These are phyloP conservation scores for Montipora sp. DNA, from an alignment of 64 coral and sea anemone genomes.

Conservation along the genomic window DNA sequence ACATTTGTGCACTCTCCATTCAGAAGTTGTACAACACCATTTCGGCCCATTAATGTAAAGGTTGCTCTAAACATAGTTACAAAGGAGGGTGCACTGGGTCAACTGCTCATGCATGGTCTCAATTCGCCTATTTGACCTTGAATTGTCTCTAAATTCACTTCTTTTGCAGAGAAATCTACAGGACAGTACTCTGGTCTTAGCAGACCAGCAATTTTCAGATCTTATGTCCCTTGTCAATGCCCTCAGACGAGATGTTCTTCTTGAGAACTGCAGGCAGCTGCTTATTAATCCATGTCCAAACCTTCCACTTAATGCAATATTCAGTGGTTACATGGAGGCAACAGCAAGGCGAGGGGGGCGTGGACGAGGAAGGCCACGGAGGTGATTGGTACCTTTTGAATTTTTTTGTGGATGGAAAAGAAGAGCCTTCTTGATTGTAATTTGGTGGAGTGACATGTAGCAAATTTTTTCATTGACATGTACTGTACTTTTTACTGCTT, in stretches of 20 bases:
- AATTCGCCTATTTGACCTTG: background rate
- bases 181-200: constrained; percentile 10
- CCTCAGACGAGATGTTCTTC: constrained; percentile 47
- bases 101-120: too few relatives aligned
- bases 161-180: constrained; percentile 26
- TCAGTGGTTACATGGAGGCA: constrained; percentile 62
- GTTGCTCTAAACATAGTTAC: too few relatives aligned
- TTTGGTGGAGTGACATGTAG: too few relatives aligned
- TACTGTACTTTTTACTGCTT: too few relatives aligned
- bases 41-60: too few relatives aligned
- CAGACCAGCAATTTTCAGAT: constrained; percentile 47
- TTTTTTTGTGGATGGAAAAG: too few relatives aligned
- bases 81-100: too few relatives aligned
- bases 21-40: too few relatives aligned
- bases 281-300: constrained; percentile 79
- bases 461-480: too few relatives aligned
- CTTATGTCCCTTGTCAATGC: constrained; percentile 66
- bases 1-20: too few relatives aligned
- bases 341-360: constrained; percentile 4
- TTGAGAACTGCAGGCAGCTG: constrained; percentile 56
- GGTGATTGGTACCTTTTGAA: background rate
- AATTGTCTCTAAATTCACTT: background rate
- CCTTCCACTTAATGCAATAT: constrained; percentile 72
- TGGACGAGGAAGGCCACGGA: constrained; percentile 19
- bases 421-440: too few relatives aligned